Evolutionary conservation across 2,113 vertebrate species (phyloP), one percentile per base, ranked within the genome.

Genomic region (Cynopterus brachyotis): DNA sequence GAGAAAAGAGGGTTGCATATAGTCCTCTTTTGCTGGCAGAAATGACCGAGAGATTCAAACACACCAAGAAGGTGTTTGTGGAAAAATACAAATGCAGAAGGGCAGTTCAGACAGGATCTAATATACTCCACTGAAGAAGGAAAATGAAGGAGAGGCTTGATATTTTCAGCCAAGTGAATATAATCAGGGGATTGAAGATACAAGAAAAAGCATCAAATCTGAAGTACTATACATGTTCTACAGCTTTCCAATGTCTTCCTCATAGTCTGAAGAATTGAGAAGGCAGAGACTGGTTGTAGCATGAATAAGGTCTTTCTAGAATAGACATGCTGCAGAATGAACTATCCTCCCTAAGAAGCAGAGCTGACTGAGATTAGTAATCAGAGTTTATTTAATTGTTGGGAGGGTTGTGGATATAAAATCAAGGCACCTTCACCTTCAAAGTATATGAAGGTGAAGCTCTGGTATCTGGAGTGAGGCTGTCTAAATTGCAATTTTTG

Each of bases 41-140:
- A 50, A 28, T 69, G 60, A 88, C 30, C 73, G 50, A 75, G 17
- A 4, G 6, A 28, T 59, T 67, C 10, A 75, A 87, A 67, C 26
- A 6, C 20, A 83, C 17, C 3, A 55, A 28, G 5, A 50, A 28
- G 5, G 9, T 32, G 57, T 45, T 86, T 70, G 35, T 57, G 28
- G 66, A 85, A 69, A 50, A n/a, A 76, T 3, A 8, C 16, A 17
- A 55, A 57, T 72, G 26, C 12, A n/a, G 32, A 57, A 80, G 16
- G 16, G 11, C 1, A 53, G 24, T n/a, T 50, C 16, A 67, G 6
- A 64, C 10, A 50, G 5, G 6, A 1, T 24, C 12, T 4, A 19
- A 55, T 12, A 40, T 1, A 6, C 17, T 3, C 5, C 35, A 80
- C 0, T 70, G 32, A 67, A 72, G 26, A 32, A 53, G 17, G 37